Evolutionary conservation across 64 coral and sea anemone species (phyloP).

Genomic region (Hydrozoanthus tunicans): DNA sequence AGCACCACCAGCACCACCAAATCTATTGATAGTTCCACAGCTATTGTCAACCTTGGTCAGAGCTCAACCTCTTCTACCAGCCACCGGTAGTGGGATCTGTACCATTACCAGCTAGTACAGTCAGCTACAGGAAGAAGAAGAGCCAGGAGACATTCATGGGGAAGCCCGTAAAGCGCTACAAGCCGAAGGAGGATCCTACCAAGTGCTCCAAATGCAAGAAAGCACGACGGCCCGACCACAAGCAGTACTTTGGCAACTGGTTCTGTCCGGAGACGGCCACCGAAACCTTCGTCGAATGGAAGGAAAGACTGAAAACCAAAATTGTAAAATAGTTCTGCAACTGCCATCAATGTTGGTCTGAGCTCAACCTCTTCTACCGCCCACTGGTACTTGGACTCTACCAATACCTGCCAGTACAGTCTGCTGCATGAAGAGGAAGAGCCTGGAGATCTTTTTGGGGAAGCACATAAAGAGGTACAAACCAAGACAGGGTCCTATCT

Average conservation of each 20-base stretch:
- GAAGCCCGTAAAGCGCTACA: slow-evolving; percentile 31
- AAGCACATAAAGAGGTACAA: slow-evolving; percentile 34
- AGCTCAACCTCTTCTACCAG: background rate
- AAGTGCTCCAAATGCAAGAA: slow-evolving; percentile 64
- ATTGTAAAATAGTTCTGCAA: background rate
- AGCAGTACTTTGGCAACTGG: slow-evolving; percentile 48
- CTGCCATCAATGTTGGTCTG: too few species aligned
- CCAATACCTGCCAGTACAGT: slow-evolving; percentile 1
- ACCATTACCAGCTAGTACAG: background rate
- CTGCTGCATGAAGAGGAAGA: slow-evolving; percentile 20
- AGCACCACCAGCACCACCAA: too few species aligned
- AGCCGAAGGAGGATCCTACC: background rate
- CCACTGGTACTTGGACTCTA: too few species aligned
- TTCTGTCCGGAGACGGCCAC: slow-evolving; percentile 2
- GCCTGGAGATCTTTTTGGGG: background rate
- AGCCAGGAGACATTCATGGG: background rate
- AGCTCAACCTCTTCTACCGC: too few species aligned
- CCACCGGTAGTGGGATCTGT: background rate
- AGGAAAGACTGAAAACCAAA: background rate
- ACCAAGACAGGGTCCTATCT: background rate
- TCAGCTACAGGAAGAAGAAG: background rate
- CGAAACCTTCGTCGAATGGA: slow-evolving; percentile 14
- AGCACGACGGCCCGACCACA: background rate
- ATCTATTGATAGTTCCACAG: too few species aligned
- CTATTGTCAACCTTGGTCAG: background rate